Evolutionary conservation across 2,113 vertebrate species (phyloP).

Genomic region (Pseudois nayaur): DNA sequence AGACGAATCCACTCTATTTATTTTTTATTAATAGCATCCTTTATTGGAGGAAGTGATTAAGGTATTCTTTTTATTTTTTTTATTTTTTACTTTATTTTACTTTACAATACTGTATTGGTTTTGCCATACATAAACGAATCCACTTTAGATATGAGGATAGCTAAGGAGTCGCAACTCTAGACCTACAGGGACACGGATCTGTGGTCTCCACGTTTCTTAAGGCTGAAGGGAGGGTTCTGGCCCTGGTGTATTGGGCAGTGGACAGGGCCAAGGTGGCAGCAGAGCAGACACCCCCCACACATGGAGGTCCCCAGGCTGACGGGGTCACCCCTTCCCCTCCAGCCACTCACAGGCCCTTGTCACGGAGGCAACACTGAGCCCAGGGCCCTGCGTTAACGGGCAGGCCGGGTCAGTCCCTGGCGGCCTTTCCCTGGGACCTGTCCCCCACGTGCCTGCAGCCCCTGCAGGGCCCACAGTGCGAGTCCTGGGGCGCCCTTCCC

Average conservation of each 20-base stretch:
- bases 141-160: not conserved
- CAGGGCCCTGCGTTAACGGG: not conserved
- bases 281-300: rapidly evolving
- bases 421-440: not conserved
- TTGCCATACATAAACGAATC: not conserved
- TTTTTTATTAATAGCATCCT: no score
- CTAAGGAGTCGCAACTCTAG: not conserved
- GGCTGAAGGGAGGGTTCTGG: not conserved
- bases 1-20: not conserved
- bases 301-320: no score
- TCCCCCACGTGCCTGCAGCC: no score
- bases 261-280: not conserved
- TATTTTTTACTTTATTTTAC: no score
- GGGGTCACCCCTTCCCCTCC: not conserved
- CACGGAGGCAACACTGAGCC: not conserved
- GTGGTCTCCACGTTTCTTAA: not conserved
- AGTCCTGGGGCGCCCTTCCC: not conserved
- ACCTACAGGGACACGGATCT: rapidly evolving
- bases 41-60: no score
- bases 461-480: not conserved
- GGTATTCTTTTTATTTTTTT: no score
- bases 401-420: not conserved
- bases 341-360: not conserved
- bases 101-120: no score
- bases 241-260: not conserved